Base-by-base conservation (phyloP, 2,888 invertebrate species). In the Drosophila maculinotata region DNA sequence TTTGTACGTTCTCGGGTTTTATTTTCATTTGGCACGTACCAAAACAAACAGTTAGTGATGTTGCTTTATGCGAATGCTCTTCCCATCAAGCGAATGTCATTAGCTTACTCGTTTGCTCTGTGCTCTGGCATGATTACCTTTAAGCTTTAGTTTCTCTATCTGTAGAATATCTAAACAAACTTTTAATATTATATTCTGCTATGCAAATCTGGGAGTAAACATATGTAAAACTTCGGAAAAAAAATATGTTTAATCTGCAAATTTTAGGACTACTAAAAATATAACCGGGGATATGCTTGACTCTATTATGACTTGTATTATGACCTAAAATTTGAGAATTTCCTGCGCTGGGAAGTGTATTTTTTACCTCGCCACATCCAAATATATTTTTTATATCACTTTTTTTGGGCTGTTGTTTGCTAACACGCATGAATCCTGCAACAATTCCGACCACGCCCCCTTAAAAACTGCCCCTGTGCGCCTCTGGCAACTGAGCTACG, bases 1-100 rank as follows among this genome's bases (percentile, higher is more conserved):
- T 80, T 80, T 85, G 67, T 56, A 26, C 62, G 72, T 76, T 82
- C 65, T 59, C 33, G 59, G 62, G 69, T 68, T 81, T 84, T 75
- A 71, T 69, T 79, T 84, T 80, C 85, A 79, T 79, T 81, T 81
- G 69, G 76, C 85, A 80, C 79, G 79, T 81, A 75, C 64, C 76
- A 69, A 63, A 81, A 67, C 49, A 81, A 81, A 81, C 71, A 71
- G 80, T 64, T 60, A 23, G 31, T 53, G 33, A 42, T 41, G 23
- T 42, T 68, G 26, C 23, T 58, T 70, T 42, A 39, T 59, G 23
- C 51, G 39, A 69, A 63, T 72, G 58, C 69, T 36, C 69, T 74
- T 10, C 39, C 6, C 9, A 10, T 33, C 9, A 8, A 3, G 2
- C 5, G 6, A 31, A 35, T 28, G 7, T 15, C 52, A 30, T 47